Evolutionary conservation across 2,113 vertebrate species (phyloP), one percentile per base, ranked within the genome.

Genomic region (Neoarius graeffei): DNA sequence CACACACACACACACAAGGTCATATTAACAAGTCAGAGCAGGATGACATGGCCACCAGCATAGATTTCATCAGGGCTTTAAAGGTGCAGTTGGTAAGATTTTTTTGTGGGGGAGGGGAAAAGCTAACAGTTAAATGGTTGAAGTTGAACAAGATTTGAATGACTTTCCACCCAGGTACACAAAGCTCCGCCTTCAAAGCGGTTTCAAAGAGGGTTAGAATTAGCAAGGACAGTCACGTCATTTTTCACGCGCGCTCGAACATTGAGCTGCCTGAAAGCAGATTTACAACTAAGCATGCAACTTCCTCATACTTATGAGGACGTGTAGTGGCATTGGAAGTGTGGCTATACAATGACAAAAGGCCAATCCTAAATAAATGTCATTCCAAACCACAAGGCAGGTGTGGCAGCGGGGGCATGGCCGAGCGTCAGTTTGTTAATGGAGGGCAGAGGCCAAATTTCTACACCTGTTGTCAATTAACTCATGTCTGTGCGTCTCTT

Each of bases 1-100:
- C 57, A 84, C 48, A 80, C 76, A 66, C 52, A 86, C 30, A 71
- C 81, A 66, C 83, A 60, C 59, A 54, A 84, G 20, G 69, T 57
- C 52, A 48, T n/a, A 11, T 77, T 73, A 76, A 88, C 7, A 25
- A 83, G 84, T 54, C 56, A 19, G 25, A 59, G 54, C 60, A 82
- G 64, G 6, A 84, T 9, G 27, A 76, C 56, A 60, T n/a, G 30
- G 84, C n/a, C 4, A 74, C 17, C 35, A 3, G 14, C 7, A 5
- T 17, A 23, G 25, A 79, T 30, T 23, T 64, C 9, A 80, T 86
- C 85, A 79, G 6, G 25, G 23, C 42, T 73, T 73, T 48, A 35
- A 73, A 17, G 17, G 15, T 25, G 42, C 73, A 76, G 27, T 42
- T 30, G 14, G 54, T 30, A 81, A 66, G 60, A 25, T 64, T 20